Evolutionary conservation across 2,888 invertebrate species (phyloP).

Genomic region (Hydrotaea diabolus): DNA sequence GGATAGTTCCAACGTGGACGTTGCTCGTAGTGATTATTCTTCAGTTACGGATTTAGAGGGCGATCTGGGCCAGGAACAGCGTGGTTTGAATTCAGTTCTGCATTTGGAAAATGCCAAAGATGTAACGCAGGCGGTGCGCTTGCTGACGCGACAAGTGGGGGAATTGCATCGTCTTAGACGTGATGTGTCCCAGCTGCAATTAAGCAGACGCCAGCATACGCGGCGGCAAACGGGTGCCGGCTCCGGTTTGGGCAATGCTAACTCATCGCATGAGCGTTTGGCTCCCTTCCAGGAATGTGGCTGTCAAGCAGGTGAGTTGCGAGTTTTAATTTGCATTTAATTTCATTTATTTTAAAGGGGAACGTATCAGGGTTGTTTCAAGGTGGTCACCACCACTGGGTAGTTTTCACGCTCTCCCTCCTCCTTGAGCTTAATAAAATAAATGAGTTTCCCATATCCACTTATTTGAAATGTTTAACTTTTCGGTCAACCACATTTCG

Average conservation of each 20-base stretch:
- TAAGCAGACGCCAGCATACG: conserved; percentile 79
- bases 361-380: no score
- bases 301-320: conserved; percentile 67
- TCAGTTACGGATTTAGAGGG: neutral
- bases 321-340: no score
- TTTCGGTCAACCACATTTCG: conserved; percentile 16
- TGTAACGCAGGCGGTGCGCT: conserved; percentile 76
- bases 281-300: conserved; percentile 66
- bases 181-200: conserved; percentile 80
- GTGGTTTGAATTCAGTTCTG: conserved; percentile 54
- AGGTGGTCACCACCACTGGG: no score
- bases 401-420: no score
- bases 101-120: conserved; percentile 65
- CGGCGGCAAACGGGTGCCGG: conserved; percentile 78
- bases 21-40: neutral
- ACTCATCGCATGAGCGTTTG: conserved; percentile 60
- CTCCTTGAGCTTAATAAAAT: no score
- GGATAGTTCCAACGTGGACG: neutral
- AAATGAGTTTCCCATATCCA: no score
- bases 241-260: conserved; percentile 81
- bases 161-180: conserved; percentile 80
- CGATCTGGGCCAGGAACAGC: neutral
- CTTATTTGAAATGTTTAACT: neutral
- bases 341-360: no score
- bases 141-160: conserved; percentile 75